Percentiles rank a stretch among this genome's conserved stretches.
phyloP scores from a whole-genome alignment of 2,888 invertebrate genomes.

The Panopea generosa region DNA sequence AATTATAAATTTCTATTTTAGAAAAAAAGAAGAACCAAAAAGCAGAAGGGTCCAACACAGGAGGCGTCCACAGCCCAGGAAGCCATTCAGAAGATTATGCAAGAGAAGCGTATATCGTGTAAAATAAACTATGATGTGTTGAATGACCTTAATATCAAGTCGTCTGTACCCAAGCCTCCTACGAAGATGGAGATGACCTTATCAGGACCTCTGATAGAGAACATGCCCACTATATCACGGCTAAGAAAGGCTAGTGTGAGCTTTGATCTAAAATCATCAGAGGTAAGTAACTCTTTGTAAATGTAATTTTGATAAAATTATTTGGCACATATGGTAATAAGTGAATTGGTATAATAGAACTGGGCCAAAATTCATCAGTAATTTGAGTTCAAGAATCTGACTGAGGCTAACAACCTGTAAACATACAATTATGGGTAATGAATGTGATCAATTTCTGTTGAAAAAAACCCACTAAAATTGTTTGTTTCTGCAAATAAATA shows the following conservation, averaged over 20 bases:
- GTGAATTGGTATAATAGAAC: too few relatives aligned
- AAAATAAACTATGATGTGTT: constrained; percentile 99
- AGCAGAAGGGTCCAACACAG: constrained; percentile 74
- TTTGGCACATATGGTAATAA: too few relatives aligned
- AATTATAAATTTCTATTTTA: too few relatives aligned
- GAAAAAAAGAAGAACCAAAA: constrained; percentile 68
- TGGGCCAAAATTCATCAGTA: too few relatives aligned
- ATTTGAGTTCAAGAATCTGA: too few relatives aligned
- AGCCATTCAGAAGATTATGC: constrained; percentile 98
- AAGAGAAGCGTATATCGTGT: constrained; percentile 97
- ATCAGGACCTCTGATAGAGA: constrained; percentile 22
- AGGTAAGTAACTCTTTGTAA: too few relatives aligned
- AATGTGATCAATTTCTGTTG: too few relatives aligned
- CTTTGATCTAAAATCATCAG: constrained; percentile 40
- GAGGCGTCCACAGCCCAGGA: constrained; percentile 88
- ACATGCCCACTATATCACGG: constrained; percentile 41
- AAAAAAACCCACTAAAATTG: too few relatives aligned
- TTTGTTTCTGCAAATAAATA: too few relatives aligned
- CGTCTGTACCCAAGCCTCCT: constrained; percentile 21
- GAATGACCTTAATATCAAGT: constrained; percentile 88
- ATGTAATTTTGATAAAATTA: too few relatives aligned
- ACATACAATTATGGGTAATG: too few relatives aligned
- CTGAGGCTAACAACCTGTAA: too few relatives aligned
- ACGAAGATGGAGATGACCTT: neutral
- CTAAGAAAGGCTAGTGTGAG: constrained; percentile 61